Percentiles rank a stretch among this genome's conserved stretches.
These are phyloP conservation scores for honey bee (Apis mellifera) DNA, from an alignment of 1,140 invertebrate genomes.

Conservation along the genomic window Amel_HAv3.1 CM009942.2:8260501-8261000, in stretches of 20 bases:
- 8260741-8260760: conserved; percentile 72
- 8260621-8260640: too few relatives aligned
- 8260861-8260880: conserved; percentile 70
- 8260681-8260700: conserved; percentile 12
- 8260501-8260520: conserved; percentile 29
- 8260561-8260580: neutral
- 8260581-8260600: neutral
- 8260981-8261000: neutral
- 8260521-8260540: neutral
- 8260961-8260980: neutral
- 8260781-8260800: conserved; percentile 78
- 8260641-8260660: neutral
- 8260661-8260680: neutral
- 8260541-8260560: neutral
- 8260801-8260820: conserved; percentile 81
- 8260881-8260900: neutral
- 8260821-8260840: conserved; percentile 80
- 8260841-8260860: conserved; percentile 67
- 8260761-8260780: conserved; percentile 69
- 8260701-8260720: conserved; percentile 34
- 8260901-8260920: conserved; percentile 13
- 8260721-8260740: conserved; percentile 78
- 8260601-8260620: neutral
- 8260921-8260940: neutral
- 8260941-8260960: neutral